Evolutionary conservation across 2,113 vertebrate genomes (phyloP).

Genomic region (Micronycteris hirsuta): DNA sequence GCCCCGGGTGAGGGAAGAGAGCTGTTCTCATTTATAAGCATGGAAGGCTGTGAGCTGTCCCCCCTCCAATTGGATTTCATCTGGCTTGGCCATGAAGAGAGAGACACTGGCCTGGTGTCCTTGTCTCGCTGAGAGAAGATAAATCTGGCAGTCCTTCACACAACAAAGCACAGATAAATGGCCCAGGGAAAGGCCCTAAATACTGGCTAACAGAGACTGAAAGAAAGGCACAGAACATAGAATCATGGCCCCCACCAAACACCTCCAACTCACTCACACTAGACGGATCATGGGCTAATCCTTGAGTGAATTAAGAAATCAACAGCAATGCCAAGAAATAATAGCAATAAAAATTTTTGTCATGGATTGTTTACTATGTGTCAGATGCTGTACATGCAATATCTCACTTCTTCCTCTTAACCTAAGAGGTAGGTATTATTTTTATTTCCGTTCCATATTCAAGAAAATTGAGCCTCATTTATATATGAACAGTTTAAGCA

Average conservation of each 20-base stretch:
- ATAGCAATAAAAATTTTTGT: background rate
- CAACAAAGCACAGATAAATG: slow-evolving; percentile 7
- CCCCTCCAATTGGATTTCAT: slow-evolving; percentile 63
- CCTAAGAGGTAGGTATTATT: background rate
- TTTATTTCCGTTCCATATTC: background rate
- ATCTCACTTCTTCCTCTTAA: background rate
- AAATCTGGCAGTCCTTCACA: slow-evolving; percentile 39
- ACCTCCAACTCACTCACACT: background rate
- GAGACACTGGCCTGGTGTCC: slow-evolving; percentile 43
- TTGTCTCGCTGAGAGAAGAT: slow-evolving; percentile 47
- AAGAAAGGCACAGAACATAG: background rate
- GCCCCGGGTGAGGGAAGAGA: slow-evolving; percentile 24
- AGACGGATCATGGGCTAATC: background rate
- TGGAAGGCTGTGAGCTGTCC: slow-evolving; percentile 27
- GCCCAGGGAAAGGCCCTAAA: background rate
- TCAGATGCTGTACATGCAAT: background rate
- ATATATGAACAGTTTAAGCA: background rate
- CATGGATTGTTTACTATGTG: background rate
- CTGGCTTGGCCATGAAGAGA: slow-evolving; percentile 34
- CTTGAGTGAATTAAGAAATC: background rate
- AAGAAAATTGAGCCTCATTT: background rate
- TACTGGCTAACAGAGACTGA: background rate
- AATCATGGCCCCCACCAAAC: background rate
- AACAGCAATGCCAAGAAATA: background rate
- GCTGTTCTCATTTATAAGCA: slow-evolving; percentile 62